Conservation (phyloP, 2,888 invertebrate genomes). For the Cataglyphis altisquamis region DNA sequence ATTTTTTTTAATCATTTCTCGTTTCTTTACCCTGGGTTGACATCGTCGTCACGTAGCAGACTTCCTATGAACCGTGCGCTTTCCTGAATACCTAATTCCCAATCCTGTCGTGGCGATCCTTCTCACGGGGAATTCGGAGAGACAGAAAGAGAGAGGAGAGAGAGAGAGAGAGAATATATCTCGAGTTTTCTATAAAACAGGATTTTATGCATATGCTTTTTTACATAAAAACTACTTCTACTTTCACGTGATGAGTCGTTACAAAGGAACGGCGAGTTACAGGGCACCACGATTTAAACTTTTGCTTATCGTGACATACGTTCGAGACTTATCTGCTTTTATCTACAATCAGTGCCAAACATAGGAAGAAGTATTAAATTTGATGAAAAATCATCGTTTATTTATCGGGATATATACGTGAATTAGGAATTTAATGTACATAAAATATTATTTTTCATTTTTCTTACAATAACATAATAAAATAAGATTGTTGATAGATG, state of each 20-base stretch:
- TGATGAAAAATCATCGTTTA: neutral
- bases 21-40: slow-evolving; percentile 77
- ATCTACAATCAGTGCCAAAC: neutral
- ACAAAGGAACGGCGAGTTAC: neutral
- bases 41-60: slow-evolving; percentile 83
- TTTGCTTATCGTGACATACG: neutral
- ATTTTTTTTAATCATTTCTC: slow-evolving; percentile 68
- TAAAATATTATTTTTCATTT: neutral
- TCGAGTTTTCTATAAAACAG: slow-evolving; percentile 48
- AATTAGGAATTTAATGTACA: neutral
- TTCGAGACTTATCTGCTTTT: neutral
- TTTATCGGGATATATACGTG: neutral
- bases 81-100: slow-evolving; percentile 81
- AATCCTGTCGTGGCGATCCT: slow-evolving; percentile 52
- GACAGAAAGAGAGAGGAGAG: neutral
- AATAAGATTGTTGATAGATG: neutral
- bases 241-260: slow-evolving; percentile 8
- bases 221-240: neutral
- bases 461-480: neutral
- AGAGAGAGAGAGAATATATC: slow-evolving; percentile 33
- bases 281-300: slow-evolving; percentile 5
- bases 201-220: slow-evolving; percentile 25
- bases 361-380: neutral
- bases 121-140: slow-evolving; percentile 35
- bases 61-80: slow-evolving; percentile 81